These are phyloP conservation scores for Microtus richardsoni DNA, from an alignment of 2,113 vertebrate genomes.

Conservation along the genomic window DNA sequence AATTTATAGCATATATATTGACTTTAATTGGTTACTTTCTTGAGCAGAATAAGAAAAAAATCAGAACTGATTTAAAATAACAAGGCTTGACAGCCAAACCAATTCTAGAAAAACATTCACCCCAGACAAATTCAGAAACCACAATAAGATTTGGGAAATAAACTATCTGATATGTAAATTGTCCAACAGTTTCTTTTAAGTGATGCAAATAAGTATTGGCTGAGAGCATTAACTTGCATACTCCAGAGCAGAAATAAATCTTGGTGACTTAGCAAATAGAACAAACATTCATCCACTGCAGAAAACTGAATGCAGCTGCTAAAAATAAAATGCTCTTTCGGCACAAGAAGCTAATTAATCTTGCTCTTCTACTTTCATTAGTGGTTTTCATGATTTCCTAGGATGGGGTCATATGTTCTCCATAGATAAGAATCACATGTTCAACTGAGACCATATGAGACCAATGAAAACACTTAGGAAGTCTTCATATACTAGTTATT, in stretches of 20 bases:
- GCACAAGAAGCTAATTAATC: background rate
- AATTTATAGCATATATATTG: slow-evolving; percentile 32
- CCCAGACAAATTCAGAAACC: slow-evolving; percentile 41
- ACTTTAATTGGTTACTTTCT: slow-evolving; percentile 64
- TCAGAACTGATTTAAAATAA: slow-evolving; percentile 70
- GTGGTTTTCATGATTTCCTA: slow-evolving; percentile 32
- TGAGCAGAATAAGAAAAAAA: slow-evolving; percentile 53
- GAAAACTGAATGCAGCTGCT: slow-evolving; percentile 38
- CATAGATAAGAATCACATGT: slow-evolving; percentile 21
- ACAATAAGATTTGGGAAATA: slow-evolving; percentile 62
- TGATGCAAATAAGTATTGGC: slow-evolving; percentile 39
- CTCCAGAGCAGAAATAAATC: slow-evolving; percentile 52
- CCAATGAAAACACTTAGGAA: slow-evolving; percentile 34
- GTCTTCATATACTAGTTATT: background rate
- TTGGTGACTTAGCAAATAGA: slow-evolving; percentile 55
- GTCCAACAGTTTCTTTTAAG: slow-evolving; percentile 52
- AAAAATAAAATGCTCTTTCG: slow-evolving; percentile 44
- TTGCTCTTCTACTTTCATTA: slow-evolving; percentile 49
- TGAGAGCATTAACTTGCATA: slow-evolving; percentile 62
- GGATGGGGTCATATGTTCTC: slow-evolving; percentile 42
- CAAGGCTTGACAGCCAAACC: slow-evolving; percentile 66
- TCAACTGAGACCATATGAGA: slow-evolving; percentile 22
- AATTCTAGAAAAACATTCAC: slow-evolving; percentile 64
- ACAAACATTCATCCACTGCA: slow-evolving; percentile 34
- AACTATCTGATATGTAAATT: slow-evolving; percentile 63